Conservation (phyloP, 2,888 invertebrate genomes). For the Nysson spinosus region DNA sequence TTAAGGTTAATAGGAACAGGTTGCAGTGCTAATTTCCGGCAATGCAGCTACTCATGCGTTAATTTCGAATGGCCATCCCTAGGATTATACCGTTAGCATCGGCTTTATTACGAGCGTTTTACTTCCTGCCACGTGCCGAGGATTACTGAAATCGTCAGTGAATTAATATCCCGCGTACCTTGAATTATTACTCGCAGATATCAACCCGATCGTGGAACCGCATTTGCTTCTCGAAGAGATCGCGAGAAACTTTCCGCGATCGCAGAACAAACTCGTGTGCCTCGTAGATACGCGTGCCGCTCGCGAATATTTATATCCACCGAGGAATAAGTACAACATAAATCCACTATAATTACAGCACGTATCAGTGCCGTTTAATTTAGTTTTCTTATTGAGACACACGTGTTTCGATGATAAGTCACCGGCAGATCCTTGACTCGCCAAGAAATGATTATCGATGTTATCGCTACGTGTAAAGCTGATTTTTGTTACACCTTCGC, state of each 20-base stretch:
- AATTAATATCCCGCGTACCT: conserved; percentile 31
- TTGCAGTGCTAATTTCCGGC: conserved; percentile 31
- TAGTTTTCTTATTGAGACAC: not conserved
- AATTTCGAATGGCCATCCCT: conserved; percentile 27
- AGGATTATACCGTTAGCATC: conserved; percentile 28
- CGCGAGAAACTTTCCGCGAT: conserved; percentile 4
- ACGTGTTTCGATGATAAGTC: conserved; percentile 20
- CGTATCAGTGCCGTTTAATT: conserved; percentile 20
- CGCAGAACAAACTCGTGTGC: not conserved
- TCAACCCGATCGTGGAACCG: conserved; percentile 2
- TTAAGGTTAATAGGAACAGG: conserved; percentile 26
- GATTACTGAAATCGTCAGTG: conserved; percentile 34
- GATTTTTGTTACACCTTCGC: no score
- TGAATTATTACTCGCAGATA: conserved; percentile 20
- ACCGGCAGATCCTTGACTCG: no score
- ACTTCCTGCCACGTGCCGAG: conserved; percentile 35
- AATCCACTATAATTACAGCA: conserved; percentile 25
- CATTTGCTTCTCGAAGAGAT: not conserved
- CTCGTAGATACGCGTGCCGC: not conserved
- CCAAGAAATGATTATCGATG: no score
- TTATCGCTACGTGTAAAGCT: no score
- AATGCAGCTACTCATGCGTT: conserved; percentile 28
- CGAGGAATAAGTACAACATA: conserved; percentile 22
- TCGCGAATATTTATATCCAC: conserved; percentile 12
- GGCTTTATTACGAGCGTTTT: conserved; percentile 16